These are phyloP conservation scores for Scylla paramamosain DNA, from an alignment of 1,140 invertebrate genomes.

Conservation along the genomic window DNA sequence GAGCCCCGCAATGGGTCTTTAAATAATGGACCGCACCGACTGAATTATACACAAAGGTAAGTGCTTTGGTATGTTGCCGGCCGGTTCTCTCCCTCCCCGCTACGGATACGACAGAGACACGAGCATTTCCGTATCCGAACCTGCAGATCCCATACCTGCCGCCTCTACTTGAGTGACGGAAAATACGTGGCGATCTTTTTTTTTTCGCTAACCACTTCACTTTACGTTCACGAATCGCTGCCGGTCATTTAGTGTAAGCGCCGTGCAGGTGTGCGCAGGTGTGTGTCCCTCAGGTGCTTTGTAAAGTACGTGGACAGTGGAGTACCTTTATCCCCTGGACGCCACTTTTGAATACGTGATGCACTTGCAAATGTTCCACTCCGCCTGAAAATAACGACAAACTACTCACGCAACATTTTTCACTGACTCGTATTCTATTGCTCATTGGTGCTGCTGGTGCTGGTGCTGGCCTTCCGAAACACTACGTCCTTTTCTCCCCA, in stretches of 20 bases:
- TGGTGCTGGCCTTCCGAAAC: no score
- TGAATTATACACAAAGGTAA: constrained; percentile 69
- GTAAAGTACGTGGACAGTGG: neutral
- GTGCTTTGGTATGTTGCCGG: constrained; percentile 61
- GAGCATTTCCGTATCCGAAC: neutral
- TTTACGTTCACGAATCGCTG: neutral
- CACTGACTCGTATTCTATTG: no score
- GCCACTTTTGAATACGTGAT: neutral
- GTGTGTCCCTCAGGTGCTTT: constrained; percentile 5
- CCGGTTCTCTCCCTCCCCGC: neutral
- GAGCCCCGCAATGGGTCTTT: constrained; percentile 49
- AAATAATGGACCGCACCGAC: constrained; percentile 58
- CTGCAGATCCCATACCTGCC: neutral
- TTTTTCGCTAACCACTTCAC: no score
- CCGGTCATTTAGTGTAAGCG: neutral
- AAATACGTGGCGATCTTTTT: neutral
- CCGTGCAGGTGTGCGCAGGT: neutral
- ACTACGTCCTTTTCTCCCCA: no score
- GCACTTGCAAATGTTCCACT: neutral
- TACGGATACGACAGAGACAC: neutral
- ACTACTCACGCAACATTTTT: no score
- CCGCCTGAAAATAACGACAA: no score
- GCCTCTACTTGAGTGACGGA: neutral
- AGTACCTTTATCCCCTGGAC: neutral
- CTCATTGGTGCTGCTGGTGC: no score